Conservation (phyloP, 1,140 invertebrate genomes). For the Lordiphosa clarofinis region DNA sequence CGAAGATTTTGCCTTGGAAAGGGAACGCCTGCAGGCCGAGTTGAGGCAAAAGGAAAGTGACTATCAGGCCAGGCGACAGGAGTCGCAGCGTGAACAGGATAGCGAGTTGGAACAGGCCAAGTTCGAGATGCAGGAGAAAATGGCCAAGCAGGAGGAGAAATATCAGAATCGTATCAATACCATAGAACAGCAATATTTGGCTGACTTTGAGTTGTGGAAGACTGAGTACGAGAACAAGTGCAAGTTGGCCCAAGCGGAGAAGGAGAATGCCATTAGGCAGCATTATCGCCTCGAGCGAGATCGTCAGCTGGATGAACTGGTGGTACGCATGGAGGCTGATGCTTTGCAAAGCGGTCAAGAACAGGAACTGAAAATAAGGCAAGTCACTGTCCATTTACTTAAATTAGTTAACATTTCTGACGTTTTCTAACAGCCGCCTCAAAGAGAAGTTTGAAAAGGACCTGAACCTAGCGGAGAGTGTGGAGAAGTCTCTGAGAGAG, state of each 20-base stretch:
- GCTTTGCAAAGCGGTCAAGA: constrained; percentile 80
- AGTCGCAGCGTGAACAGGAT: constrained; percentile 65
- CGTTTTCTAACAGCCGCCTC: constrained; percentile 81
- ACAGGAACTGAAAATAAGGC: constrained; percentile 82
- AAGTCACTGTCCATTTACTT: constrained; percentile 34
- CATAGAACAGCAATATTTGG: constrained; percentile 82
- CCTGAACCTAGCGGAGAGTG: constrained; percentile 83
- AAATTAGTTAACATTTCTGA: background rate
- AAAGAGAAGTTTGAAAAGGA: constrained; percentile 88
- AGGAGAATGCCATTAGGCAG: constrained; percentile 82
- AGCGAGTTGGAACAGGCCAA: constrained; percentile 79
- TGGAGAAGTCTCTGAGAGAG: constrained; percentile 80
- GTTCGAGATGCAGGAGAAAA: constrained; percentile 80
- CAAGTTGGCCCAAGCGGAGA: constrained; percentile 81
- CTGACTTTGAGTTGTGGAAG: constrained; percentile 82
- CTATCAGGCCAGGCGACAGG: constrained; percentile 51
- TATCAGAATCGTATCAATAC: constrained; percentile 80
- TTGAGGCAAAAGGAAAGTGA: constrained; percentile 78
- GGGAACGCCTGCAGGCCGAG: constrained; percentile 78
- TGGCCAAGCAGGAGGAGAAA: constrained; percentile 79
- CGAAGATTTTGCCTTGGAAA: constrained; percentile 79
- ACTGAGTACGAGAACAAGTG: constrained; percentile 82
- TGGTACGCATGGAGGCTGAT: constrained; percentile 84
- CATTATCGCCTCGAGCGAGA: constrained; percentile 84
- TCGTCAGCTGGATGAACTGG: constrained; percentile 84